Evolutionary conservation across 1,140 invertebrate genomes (phyloP), one percentile per base, ranked within the genome.

Genomic region (Helicoverpa armigera): DNA sequence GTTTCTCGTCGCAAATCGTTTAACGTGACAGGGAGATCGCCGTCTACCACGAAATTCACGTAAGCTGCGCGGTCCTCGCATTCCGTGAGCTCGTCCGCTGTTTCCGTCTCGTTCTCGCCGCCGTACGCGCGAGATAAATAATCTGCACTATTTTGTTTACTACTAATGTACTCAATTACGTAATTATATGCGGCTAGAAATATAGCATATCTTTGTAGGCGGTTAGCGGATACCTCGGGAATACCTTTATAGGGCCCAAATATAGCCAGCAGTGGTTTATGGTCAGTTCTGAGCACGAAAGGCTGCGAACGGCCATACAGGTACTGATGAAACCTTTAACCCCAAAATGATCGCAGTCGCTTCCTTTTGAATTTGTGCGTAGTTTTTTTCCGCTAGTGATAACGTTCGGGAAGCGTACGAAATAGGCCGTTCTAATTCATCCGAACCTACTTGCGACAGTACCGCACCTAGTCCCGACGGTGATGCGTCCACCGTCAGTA

Each of bases 401-500:
- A 73, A 87, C 78, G 77, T 81, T 72, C 85, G 83, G 70, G 72
- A 91, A 85, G 81, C 91, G 18, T 73, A 85, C 4, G 79, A 81
- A 83, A 88, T 54, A 77, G 76, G 67, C 74, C 81, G 48, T 87
- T 82, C 48, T 14, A 78, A 23, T 3, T 81, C 82, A 16, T 80
- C 61, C 13, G 5, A 51, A 58, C 48, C 88, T 61, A 74, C 80
- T 54, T 91, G 89, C 9, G 86, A 88, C 10, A 92, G 70, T 4
- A 93, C 83, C 0, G 82, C 89, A 1, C 83, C 91, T 43, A 92
- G 63, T 0, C 88, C 90, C 3, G 72, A 74, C 14, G 83, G 85
- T 13, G 84, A 90, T 16, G 90, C 93, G 50, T 91, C 89, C 35
- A 86, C 80, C 50, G 86, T 70, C 83, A 83, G 43, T 84, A 90